Conservation (phyloP, 2,113 vertebrate genomes). For the Rhinogobius similis region DNA sequence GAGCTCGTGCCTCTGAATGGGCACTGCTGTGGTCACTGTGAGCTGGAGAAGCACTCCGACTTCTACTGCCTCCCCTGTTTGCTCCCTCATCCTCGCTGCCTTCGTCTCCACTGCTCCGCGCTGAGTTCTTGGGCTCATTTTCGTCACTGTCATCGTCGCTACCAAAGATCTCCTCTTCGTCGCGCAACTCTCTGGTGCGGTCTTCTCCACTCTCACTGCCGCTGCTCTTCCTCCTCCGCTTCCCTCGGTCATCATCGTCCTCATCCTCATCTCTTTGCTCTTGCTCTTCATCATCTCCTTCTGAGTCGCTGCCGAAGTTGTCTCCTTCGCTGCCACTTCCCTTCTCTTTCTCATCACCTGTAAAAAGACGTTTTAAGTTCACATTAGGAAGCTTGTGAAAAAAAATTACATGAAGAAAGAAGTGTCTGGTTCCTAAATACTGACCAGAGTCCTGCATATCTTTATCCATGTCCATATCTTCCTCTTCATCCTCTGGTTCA, state of each 20-base stretch:
- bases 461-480: slow-evolving; percentile 85
- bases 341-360: slow-evolving; percentile 87
- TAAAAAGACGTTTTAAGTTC: not conserved
- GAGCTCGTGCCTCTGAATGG: slow-evolving; percentile 78
- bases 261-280: slow-evolving; percentile 62
- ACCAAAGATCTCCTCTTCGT: slow-evolving; percentile 93
- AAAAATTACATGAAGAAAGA: not conserved
- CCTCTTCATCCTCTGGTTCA: slow-evolving; percentile 92
- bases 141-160: slow-evolving; percentile 85
- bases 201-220: slow-evolving; percentile 82
- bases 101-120: slow-evolving; percentile 72
- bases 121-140: slow-evolving; percentile 73
- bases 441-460: slow-evolving; percentile 85
- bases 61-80: slow-evolving; percentile 70
- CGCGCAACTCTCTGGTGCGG: slow-evolving; percentile 79
- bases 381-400: not conserved
- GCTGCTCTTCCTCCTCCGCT: slow-evolving; percentile 73
- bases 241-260: slow-evolving; percentile 50
- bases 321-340: slow-evolving; percentile 84
- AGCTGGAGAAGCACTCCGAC: slow-evolving; percentile 81
- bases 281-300: slow-evolving; percentile 72
- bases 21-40: slow-evolving; percentile 83
- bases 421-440: slow-evolving; percentile 10
- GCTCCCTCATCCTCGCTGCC: slow-evolving; percentile 73
- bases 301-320: slow-evolving; percentile 81